Percentiles rank a stretch among this genome's conserved stretches.
These are phyloP conservation scores for Tokudaia tokunoshimensis DNA, from an alignment of 2,797 vertebrate genomes.

Conservation along the genomic window DNA sequence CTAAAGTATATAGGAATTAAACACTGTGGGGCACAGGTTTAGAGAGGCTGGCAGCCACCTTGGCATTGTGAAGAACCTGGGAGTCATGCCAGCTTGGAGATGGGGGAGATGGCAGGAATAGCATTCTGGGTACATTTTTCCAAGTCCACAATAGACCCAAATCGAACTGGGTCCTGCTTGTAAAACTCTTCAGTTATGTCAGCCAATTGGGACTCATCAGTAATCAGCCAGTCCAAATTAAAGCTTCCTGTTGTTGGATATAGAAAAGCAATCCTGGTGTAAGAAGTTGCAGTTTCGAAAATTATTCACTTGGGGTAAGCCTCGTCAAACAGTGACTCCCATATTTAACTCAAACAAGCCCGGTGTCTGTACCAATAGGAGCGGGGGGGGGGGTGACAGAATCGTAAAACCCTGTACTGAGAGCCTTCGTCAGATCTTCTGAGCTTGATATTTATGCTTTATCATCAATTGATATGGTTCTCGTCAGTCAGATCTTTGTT, in stretches of 20 bases:
- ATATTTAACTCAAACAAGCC: constrained; percentile 4
- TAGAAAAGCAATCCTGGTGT: background rate
- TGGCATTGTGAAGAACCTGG: background rate
- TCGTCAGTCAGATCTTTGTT: background rate
- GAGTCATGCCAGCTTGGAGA: background rate
- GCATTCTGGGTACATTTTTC: background rate
- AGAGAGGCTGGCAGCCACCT: background rate
- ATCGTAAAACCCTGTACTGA: background rate
- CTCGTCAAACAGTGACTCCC: background rate
- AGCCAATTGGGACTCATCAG: background rate
- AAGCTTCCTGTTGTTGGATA: background rate
- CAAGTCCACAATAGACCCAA: background rate
- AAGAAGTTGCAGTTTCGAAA: background rate
- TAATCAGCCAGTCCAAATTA: background rate
- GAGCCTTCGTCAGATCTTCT: background rate
- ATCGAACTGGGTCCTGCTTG: too few species aligned
- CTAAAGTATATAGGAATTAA: background rate
- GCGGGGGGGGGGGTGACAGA: background rate
- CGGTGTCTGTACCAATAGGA: background rate
- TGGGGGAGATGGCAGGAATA: too few species aligned
- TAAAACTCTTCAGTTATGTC: background rate
- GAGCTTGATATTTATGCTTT: background rate
- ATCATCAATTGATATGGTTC: background rate
- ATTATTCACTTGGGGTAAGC: background rate
- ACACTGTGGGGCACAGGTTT: background rate